Base-by-base conservation (phyloP, 2,797 vertebrate species). In the Vultur gryphus region DNA sequence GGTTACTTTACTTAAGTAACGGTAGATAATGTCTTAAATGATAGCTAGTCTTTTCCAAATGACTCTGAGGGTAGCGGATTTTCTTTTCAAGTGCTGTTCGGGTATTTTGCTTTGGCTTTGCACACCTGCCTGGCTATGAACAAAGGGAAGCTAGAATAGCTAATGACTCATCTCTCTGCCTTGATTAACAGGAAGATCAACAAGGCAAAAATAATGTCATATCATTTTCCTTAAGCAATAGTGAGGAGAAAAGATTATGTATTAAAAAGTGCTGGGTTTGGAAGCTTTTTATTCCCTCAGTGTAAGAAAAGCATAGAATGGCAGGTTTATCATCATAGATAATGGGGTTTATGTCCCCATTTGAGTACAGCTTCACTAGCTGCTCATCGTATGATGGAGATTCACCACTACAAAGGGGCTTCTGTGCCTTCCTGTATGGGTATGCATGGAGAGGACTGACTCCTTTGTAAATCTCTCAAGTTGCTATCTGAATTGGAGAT, bases 121-220 rank as follows among this genome's bases (percentile, higher is more conserved):
- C 62, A 55, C 48, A 83, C 51, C 41, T 90, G 66, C 52, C 69
- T 33, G 57, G 17, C 61, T 85, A 10, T 44, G 86, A 80, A 41
- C 61, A 84, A 61, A 89, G 26, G 48, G 44, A 71, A 72, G 16
- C 69, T 64, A 12, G 35, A 59, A 61, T 20, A 84, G 46, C 57
- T 87, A 41, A 76, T 35, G 87, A 79, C 43, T 88, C 73, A 49
- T 61, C 31, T 69, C 41, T 46, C 72, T 91, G 57, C 44, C 29
- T 76, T 33, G 31, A 49, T 78, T 83, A 75, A 55, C 43, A 55
- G 67, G 61, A 67, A 90, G 71, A 87, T 57, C 84, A 92, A 43
- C n/a, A 52, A 83, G 52, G 57, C 82, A 93, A 85, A 93, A 89
- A 84, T 65, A n/a, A 76, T 41, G 28, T 69, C 31, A 16, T 43